Conservation (phyloP, 2,797 vertebrate genomes). For the Pangasius krempfi region DNA sequence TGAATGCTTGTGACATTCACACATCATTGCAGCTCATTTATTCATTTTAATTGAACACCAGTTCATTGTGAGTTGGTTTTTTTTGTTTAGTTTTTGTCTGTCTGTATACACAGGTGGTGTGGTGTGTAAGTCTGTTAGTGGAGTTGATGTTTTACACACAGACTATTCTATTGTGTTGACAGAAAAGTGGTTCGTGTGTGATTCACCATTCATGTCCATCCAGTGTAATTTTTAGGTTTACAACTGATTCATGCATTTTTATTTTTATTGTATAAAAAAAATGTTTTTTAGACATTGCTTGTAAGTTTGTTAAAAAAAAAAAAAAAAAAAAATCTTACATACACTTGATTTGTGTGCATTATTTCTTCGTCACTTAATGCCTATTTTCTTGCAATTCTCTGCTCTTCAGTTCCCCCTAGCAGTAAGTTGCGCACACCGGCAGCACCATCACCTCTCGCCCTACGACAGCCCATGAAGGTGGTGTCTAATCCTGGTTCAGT, state of each 20-base stretch:
- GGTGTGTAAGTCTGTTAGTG: constrained; percentile 36
- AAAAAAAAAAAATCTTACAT: neutral
- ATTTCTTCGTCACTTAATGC: neutral
- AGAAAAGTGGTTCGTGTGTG: constrained; percentile 9
- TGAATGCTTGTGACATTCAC: constrained; percentile 12
- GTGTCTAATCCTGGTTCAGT: constrained; percentile 83
- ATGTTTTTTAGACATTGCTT: neutral
- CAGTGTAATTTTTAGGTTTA: neutral
- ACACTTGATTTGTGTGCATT: neutral
- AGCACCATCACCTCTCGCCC: constrained; percentile 88
- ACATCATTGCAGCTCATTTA: constrained; percentile 18
- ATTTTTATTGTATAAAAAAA: neutral
- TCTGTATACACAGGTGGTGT: constrained; percentile 39
- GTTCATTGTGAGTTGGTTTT: constrained; percentile 10
- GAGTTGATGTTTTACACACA: neutral
- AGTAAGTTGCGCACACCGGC: constrained; percentile 92
- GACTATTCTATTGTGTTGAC: neutral
- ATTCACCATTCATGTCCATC: constrained; percentile 20
- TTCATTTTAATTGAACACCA: constrained; percentile 7
- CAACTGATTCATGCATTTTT: neutral
- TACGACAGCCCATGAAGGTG: constrained; percentile 92
- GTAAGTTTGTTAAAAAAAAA: constrained; percentile 9
- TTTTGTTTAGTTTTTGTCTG: constrained; percentile 50
- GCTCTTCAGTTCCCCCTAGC: constrained; percentile 87
- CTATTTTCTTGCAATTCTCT: neutral